These are phyloP conservation scores for Anabacerthia variegaticeps DNA, from an alignment of 2,797 vertebrate genomes.

Conservation along the genomic window DNA sequence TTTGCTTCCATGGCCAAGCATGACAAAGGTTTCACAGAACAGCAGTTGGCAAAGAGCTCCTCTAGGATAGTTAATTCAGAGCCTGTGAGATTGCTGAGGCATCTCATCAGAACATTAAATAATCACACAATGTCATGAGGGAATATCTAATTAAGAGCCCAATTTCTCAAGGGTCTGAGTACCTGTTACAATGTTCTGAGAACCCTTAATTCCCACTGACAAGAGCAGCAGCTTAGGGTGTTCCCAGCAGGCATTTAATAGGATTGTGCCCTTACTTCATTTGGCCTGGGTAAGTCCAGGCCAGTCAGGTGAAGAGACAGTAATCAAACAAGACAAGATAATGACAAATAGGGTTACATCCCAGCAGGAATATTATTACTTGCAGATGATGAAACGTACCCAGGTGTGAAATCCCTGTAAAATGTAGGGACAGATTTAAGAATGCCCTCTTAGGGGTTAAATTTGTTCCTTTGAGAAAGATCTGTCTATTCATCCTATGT, in stretches of 20 bases:
- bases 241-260: slow-evolving; percentile 31
- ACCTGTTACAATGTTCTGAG: neutral
- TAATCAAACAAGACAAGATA: slow-evolving; percentile 50
- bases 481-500: neutral
- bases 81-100: neutral
- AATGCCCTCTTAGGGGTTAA: neutral
- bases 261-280: slow-evolving; percentile 23
- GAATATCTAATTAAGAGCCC: slow-evolving; percentile 41
- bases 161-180: slow-evolving; percentile 27
- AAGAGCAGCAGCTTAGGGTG: neutral
- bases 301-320: neutral
- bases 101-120: slow-evolving; percentile 44
- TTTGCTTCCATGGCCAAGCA: slow-evolving; percentile 49
- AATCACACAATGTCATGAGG: slow-evolving; percentile 13
- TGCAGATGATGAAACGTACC: neutral
- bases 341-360: slow-evolving; percentile 5
- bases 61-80: slow-evolving; percentile 18
- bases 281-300: neutral
- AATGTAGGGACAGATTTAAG: neutral
- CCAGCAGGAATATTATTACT: neutral
- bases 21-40: slow-evolving; percentile 36
- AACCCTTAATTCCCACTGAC: slow-evolving; percentile 29
- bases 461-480: neutral
- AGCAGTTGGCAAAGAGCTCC: slow-evolving; percentile 16
- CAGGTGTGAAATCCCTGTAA: neutral